phyloP scores from a whole-genome alignment of 1,140 invertebrate species.

The Drosophila varians region DNA sequence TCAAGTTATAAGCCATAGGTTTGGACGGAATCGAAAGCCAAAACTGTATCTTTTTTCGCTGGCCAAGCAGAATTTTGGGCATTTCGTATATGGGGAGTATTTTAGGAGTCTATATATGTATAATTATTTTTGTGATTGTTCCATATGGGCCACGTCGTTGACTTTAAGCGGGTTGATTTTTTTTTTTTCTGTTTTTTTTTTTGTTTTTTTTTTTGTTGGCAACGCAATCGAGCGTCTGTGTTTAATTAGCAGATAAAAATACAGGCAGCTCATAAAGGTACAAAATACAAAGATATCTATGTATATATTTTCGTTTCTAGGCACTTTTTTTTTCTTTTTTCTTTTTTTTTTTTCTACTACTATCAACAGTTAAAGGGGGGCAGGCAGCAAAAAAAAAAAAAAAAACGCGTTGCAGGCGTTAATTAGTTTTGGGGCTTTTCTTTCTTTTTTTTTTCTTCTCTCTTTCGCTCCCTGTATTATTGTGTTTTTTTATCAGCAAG shows the following conservation, averaged over 20 bases:
- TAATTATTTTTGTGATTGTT: conserved; percentile 1
- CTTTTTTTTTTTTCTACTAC: conserved; percentile 14
- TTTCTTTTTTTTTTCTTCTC: conserved; percentile 8
- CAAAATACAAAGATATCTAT: conserved; percentile 6
- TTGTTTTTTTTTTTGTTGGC: conserved; percentile 23
- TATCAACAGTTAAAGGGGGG: conserved; percentile 7
- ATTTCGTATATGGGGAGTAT: neutral
- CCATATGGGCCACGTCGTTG: conserved; percentile 74
- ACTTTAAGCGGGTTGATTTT: conserved; percentile 57
- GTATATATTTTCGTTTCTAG: neutral
- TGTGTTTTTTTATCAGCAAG: conserved; percentile 57
- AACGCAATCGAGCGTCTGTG: conserved; percentile 75
- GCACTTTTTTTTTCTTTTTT: neutral
- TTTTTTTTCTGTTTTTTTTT: conserved; percentile 25
- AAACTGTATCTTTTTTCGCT: neutral
- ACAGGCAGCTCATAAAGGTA: conserved; percentile 64
- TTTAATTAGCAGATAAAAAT: conserved; percentile 82
- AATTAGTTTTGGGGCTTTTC: conserved; percentile 82
- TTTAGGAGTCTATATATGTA: conserved; percentile 10
- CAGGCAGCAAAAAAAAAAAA: neutral
- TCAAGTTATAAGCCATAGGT: conserved; percentile 5
- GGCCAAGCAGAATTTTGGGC: neutral
- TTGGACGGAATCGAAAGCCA: neutral
- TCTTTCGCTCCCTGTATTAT: neutral
- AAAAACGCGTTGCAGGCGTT: conserved; percentile 73